Base-by-base conservation (phyloP, 1,140 invertebrate species). In the Drosophila bifasciata region DNA sequence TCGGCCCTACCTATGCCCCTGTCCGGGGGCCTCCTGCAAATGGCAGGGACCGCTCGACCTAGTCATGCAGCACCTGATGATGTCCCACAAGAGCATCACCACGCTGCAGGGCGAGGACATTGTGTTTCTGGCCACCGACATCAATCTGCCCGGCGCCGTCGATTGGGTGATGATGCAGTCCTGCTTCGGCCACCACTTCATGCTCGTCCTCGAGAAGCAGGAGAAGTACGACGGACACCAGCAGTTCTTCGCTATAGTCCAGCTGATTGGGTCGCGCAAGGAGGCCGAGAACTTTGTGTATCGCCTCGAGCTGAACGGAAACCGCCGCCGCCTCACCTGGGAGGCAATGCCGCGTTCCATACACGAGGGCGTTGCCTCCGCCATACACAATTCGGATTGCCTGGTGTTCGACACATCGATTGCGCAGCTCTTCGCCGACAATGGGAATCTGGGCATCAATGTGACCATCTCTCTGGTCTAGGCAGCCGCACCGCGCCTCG, bases 141-240 rank as follows among this genome's bases (percentile, higher is more conserved):
- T 99, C 52, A 99, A 99, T 93, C 93, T 99, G 69, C 98, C 98
- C 49, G 99, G 99, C 61, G 99, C 99, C 58, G 99, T 99, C 2
- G 99, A 99, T 92, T 99, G 99, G 99, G 99, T 99, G 0, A 99
- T 99, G 99, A 99, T 99, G 98, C 99, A 99, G 92, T 98, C 97
- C 8, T 99, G 99, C 92, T 99, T 99, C 92, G 97, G 97, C 56
- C 97, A 99, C 91, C 97, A 99, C 92, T 99, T 99, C 91, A 99
- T 99, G 98, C 93, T 99, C 59, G 98, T 99, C 15, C 93, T 99
- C 23, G 99, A 99, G 92, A 99, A 99, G 92, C 99, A 99, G 93
- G 98, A 99, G 88, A 99, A 99, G 91, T 98, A 96, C 91, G 97
- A 99, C 93, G 98, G 97, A 7, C 97, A 99, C 91, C 98, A 99